Evolutionary conservation across 2,113 vertebrate genomes (phyloP), one percentile per base, ranked within the genome.

Genomic region (Grallaria varia): DNA sequence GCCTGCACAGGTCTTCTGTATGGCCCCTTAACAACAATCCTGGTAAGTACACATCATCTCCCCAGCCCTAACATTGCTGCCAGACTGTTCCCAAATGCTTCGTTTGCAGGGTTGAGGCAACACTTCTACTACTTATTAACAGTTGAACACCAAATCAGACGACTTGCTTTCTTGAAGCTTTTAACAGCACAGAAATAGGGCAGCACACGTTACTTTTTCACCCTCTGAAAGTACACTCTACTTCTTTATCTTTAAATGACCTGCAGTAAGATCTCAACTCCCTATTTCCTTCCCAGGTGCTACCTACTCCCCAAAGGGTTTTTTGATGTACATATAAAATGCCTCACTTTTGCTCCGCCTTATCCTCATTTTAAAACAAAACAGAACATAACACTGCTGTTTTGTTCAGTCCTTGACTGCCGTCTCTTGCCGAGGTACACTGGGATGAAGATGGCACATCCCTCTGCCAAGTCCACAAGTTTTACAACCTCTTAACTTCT

Each of bases 11-110:
- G 19, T 6, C 15, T 44, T 53, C 63, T 39, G 9, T 6, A 27
- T 0, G 5, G 47, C 40, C 56, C n/a, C 9, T 58, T n/a, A 52
- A 12, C 0, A 1, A 25, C 4, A 2, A 35, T 44, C 44, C 58
- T 35, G 8, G 37, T 35, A 44, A 52, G 30, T 3, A 42, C 13
- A 14, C 19, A 7, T 25, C 53, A 37, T 6, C 25, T 72, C n/a
- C 21, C 30, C 27, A 2, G 4, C 24, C 27, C 31, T 28, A 21
- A 27, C 10, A 21, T 69, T 59, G 33, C 58, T 60, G 52, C 13
- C 24, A 18, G 35, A 24, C 28, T 28, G 4, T 28, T 94, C 50
- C 64, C 40, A 50, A 73, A 67, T 8, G 35, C 45, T 47, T 45
- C 28, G 62, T 81, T 66, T 40, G 19, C 24, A 64, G 24, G 2